These are phyloP conservation scores for Pseudorectes ferrugineus DNA, from an alignment of 2,113 vertebrate species.

Conservation along the genomic window DNA sequence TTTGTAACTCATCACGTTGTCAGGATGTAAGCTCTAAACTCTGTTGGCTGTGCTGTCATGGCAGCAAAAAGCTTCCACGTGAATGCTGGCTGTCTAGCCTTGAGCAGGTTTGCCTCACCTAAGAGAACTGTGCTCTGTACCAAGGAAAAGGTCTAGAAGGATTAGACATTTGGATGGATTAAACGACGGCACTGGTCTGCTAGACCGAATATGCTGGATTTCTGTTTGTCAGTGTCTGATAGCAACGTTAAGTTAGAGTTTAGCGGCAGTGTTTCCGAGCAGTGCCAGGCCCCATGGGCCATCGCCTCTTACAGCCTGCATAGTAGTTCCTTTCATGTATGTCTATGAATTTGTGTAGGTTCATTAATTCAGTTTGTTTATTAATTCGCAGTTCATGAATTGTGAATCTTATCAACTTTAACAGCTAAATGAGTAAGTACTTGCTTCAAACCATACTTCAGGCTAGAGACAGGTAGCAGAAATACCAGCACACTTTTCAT, in stretches of 20 bases:
- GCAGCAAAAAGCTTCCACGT: neutral
- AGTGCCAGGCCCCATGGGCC: neutral
- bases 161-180: neutral
- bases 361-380: neutral
- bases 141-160: neutral
- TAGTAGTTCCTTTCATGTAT: neutral
- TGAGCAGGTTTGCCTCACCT: neutral
- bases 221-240: neutral
- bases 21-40: neutral
- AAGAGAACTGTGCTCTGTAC: neutral
- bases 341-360: neutral
- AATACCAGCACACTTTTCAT: neutral
- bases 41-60: neutral
- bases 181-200: slow-evolving; percentile 8
- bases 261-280: neutral
- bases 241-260: neutral
- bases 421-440: neutral
- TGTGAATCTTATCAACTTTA: slow-evolving; percentile 29
- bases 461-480: neutral
- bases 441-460: slow-evolving; percentile 2
- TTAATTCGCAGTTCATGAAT: slow-evolving; percentile 11
- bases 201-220: neutral
- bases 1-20: neutral
- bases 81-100: neutral
- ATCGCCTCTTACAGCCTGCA: neutral